Conservation (phyloP, 2,888 invertebrate genomes). For the Opisthograptis luteolata region DNA sequence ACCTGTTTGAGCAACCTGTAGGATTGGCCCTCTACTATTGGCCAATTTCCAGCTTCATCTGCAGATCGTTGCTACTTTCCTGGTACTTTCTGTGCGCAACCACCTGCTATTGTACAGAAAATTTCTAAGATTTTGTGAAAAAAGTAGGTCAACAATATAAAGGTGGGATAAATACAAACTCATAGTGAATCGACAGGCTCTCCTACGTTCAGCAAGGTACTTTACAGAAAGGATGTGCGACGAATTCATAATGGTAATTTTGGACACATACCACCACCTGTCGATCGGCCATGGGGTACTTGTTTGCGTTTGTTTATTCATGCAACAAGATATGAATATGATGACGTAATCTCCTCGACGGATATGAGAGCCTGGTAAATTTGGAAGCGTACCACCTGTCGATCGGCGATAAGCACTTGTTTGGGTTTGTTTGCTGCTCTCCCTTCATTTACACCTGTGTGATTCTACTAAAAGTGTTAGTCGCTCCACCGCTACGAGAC, state of each 20-base stretch:
- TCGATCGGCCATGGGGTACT: neutral
- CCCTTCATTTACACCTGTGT: neutral
- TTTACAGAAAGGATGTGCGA: too few relatives aligned
- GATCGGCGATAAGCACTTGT: neutral
- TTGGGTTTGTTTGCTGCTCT: neutral
- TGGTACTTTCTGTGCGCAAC: slow-evolving; percentile 2
- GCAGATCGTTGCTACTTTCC: neutral
- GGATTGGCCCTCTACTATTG: neutral
- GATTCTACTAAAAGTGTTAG: too few relatives aligned
- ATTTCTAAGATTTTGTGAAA: too few relatives aligned
- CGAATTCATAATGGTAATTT: too few relatives aligned
- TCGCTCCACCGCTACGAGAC: neutral
- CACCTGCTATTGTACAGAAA: slow-evolving; percentile 4
- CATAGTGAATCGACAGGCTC: too few relatives aligned
- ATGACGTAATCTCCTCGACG: neutral
- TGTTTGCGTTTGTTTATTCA: neutral
- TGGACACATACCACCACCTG: too few relatives aligned
- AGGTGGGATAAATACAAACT: too few relatives aligned
- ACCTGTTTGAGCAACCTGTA: too few relatives aligned
- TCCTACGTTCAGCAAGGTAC: neutral
- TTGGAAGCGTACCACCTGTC: slow-evolving; percentile 9
- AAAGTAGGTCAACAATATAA: too few relatives aligned
- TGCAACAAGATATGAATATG: too few relatives aligned
- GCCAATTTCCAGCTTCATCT: neutral
- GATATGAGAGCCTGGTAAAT: slow-evolving; percentile 5